Evolutionary conservation across 2,797 vertebrate species (phyloP).

Genomic region (Morus bassanus): DNA sequence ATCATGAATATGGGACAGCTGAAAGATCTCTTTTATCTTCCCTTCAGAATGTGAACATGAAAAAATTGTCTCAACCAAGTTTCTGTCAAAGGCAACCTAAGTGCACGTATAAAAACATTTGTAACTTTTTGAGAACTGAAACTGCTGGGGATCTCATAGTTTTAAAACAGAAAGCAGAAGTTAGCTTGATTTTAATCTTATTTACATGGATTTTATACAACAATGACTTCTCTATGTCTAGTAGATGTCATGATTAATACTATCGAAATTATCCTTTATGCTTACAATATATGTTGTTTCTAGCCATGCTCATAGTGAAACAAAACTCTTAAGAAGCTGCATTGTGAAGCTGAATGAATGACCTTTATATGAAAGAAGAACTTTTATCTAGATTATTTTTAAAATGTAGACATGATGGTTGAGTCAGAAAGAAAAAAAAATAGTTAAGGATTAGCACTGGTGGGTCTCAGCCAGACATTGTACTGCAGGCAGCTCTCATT

Average conservation of each 20-base stretch:
- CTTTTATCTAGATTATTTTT: not conserved
- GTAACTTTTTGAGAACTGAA: slow-evolving; percentile 11
- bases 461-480: not conserved
- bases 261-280: not conserved
- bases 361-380: not conserved
- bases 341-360: not conserved
- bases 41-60: not conserved
- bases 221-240: not conserved
- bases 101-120: not conserved
- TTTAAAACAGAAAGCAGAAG: slow-evolving; percentile 49
- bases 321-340: not conserved
- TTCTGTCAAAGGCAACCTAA: not conserved
- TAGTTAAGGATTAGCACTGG: not conserved
- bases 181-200: not conserved
- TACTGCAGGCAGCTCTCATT: not conserved
- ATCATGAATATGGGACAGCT: not conserved
- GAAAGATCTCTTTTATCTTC: not conserved
- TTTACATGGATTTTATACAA: slow-evolving; percentile 33
- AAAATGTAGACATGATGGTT: not conserved
- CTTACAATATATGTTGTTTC: not conserved
- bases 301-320: not conserved
- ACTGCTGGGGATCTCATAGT: not conserved
- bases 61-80: not conserved
- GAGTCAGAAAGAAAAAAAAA: not conserved
- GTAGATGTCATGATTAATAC: not conserved